Evolutionary conservation across 2,888 invertebrate genomes (phyloP), one percentile per base, ranked within the genome.

Genomic region (Arctia plantaginis): DNA sequence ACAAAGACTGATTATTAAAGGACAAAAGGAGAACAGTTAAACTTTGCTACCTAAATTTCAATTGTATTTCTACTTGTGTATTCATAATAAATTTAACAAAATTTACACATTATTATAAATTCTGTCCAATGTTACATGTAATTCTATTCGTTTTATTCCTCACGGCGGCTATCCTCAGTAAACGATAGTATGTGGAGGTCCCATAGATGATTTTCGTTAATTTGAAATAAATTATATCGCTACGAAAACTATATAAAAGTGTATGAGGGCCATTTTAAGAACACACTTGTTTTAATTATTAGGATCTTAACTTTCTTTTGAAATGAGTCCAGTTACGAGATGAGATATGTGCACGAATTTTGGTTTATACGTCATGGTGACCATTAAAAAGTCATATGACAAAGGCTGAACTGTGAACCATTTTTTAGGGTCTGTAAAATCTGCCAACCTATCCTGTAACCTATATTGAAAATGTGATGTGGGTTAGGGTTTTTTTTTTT

Each of bases 201-300:
- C 12, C 44, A 23, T 1, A 20, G 27, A 23, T 44, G 67, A 73
- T 85, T 90, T 90, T 89, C 88, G 88, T 86, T 47, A 30, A 84
- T 87, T 78, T 76, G 78, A 85, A 89, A 89, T 90, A 85, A 89
- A 89, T 90, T 89, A 89, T 87, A 85, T 86, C 74, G 75, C 69
- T 75, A 74, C 72, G 77, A 87, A 87, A 79, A 79, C 76, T 76
- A 77, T 82, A 82, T 82, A 83, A 85, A 88, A 78, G 81, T 80
- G 84, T 82, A 77, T 64, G 78, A 85, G 84, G 84, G 67, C 83
- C 81, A 86, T 86, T 87, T 83, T 79, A 81, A 62, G 67, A 47
- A 76, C 70, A 75, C 81, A 80, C 81, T 80, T 74, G 74, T 47
- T 41, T 41, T 75, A 69, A 73, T 80, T 76, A 77, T 77, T 79